Evolutionary conservation across 2,797 vertebrate genomes (phyloP).

Genomic region (Tympanoctomys barrerae): DNA sequence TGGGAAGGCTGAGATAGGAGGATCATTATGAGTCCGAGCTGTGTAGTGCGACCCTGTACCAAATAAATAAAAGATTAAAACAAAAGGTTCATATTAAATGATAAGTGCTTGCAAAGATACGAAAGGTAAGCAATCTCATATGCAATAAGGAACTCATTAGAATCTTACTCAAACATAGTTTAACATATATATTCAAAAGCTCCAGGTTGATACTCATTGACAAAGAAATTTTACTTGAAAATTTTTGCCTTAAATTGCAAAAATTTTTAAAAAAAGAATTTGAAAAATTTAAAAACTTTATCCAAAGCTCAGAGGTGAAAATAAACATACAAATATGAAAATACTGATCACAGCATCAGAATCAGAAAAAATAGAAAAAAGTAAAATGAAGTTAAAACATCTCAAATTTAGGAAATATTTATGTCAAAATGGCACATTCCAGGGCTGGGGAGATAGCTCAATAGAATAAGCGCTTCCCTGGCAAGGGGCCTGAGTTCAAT

Average conservation of each 20-base stretch:
- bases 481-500: too few relatives aligned
- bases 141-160: neutral
- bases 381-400: neutral
- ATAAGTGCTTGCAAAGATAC: neutral
- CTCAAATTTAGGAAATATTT: neutral
- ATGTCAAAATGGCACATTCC: neutral
- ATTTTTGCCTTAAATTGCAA: too few relatives aligned
- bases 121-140: neutral
- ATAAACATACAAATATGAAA: neutral
- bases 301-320: neutral
- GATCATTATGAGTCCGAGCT: too few relatives aligned
- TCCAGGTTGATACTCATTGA: slow-evolving; percentile 27
- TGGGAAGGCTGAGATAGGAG: too few relatives aligned
- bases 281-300: neutral
- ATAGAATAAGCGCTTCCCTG: too few relatives aligned
- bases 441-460: too few relatives aligned
- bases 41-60: too few relatives aligned
- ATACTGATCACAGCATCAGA: neutral
- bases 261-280: too few relatives aligned
- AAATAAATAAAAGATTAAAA: neutral
- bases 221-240: neutral
- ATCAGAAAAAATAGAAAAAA: slow-evolving; percentile 15
- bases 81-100: slow-evolving; percentile 13
- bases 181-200: slow-evolving; percentile 19
- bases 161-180: neutral